Evolutionary conservation across 1,140 invertebrate genomes (phyloP), one percentile per base, ranked within the genome.

Genomic region (Nasonia vitripennis): DNA sequence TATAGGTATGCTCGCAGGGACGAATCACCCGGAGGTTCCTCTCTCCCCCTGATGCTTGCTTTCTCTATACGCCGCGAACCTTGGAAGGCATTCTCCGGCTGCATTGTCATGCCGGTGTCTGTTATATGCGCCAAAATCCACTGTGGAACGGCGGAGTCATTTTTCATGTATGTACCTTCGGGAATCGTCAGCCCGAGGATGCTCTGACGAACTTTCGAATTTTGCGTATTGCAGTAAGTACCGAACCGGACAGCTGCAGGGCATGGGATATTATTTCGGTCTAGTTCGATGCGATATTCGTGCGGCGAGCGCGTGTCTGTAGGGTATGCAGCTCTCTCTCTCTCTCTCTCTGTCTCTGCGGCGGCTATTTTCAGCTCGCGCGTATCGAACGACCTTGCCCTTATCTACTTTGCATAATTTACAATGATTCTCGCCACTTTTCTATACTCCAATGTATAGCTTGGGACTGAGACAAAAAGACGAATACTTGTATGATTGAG

Each of bases 11-110:
- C 73, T 27, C 73, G 14, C 73, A 75, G 73, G 73, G 37, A 37
- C 73, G 73, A 34, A 75, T 75, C 73, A 75, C 37, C 73, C 73
- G 73, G 37, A 41, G 73, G 73, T 41, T 37, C 37, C 7, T 10
- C 14, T 34, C 68, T 71, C 68, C 68, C 68, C 68, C 68, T n/a
- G 55, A n/a, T 62, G 55, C 51, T 55, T 20, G 51, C 55, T 62
- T 62, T 62, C 55, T 62, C 55, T 62, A 27, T 27, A n/a, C 55
- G 1, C 55, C n/a, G 17, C 6, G 20, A 62, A 62, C 55, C 55
- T 62, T 62, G 55, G 55, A 62, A 5, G 1, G 68, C 9, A 23
- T 20, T 67, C 14, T 20, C 34, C 2, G n/a, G 68, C 67, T 31
- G 10, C 23, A 11, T 71, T 71, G 3, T 34, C 5, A 27, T n/a